Evolutionary conservation across 2,797 vertebrate genomes (phyloP).

Genomic region (Pterois miles): DNA sequence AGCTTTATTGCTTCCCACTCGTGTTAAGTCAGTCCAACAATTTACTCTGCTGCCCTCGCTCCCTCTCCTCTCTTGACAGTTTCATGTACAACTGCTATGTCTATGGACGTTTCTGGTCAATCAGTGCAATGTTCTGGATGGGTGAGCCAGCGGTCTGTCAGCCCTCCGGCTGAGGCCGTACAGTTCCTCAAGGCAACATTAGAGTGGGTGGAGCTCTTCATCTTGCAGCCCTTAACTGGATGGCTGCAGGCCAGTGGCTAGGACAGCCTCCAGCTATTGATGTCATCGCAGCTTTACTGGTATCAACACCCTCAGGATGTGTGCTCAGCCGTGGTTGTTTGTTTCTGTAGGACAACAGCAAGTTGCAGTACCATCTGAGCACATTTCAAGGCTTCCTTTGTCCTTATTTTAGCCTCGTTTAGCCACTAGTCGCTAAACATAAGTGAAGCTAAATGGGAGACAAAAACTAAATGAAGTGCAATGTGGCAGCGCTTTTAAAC

Average conservation of each 20-base stretch:
- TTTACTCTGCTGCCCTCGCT: slow-evolving; percentile 56
- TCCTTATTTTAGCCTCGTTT: slow-evolving; percentile 23
- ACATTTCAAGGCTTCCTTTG: slow-evolving; percentile 10
- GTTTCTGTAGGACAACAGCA: slow-evolving; percentile 49
- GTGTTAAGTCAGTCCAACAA: slow-evolving; percentile 76
- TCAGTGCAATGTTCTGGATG: slow-evolving; percentile 69
- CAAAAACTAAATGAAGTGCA: slow-evolving; percentile 14
- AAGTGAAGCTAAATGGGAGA: slow-evolving; percentile 18
- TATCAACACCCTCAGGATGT: slow-evolving; percentile 64
- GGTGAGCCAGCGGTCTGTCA: slow-evolving; percentile 65
- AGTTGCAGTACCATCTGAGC: slow-evolving; percentile 5
- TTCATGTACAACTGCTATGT: slow-evolving; percentile 53
- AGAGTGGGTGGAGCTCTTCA: slow-evolving; percentile 46
- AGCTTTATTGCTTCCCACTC: slow-evolving; percentile 74
- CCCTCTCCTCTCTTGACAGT: slow-evolving; percentile 52
- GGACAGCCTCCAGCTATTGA: slow-evolving; percentile 67
- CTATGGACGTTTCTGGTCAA: slow-evolving; percentile 62
- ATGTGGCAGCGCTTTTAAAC: slow-evolving; percentile 27
- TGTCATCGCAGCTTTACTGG: slow-evolving; percentile 69
- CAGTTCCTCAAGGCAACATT: slow-evolving; percentile 48
- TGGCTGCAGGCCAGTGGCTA: slow-evolving; percentile 59
- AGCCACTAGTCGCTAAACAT: slow-evolving; percentile 19
- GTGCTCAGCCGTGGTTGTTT: slow-evolving; percentile 46
- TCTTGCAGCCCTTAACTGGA: slow-evolving; percentile 48
- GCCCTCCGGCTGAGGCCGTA: slow-evolving; percentile 32